Evolutionary conservation across 2,797 vertebrate genomes (phyloP).

Genomic region (Neoniphon sammara): DNA sequence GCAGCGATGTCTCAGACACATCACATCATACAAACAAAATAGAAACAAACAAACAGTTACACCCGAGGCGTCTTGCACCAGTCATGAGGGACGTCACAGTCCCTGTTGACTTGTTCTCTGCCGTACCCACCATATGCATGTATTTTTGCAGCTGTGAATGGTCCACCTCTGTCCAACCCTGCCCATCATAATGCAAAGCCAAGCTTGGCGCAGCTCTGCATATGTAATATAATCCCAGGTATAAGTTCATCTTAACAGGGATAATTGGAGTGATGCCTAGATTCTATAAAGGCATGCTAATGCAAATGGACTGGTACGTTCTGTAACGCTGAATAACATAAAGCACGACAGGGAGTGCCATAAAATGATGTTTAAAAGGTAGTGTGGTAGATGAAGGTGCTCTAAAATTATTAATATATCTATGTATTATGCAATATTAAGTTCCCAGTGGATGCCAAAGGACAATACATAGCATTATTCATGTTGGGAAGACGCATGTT

Average conservation of each 20-base stretch:
- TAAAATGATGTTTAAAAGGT: constrained; percentile 30
- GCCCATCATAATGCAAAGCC: constrained; percentile 32
- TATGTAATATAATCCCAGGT: constrained; percentile 44
- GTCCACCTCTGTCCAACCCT: constrained; percentile 15
- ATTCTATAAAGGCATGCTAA: constrained; percentile 51
- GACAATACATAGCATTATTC: constrained; percentile 65
- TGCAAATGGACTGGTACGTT: constrained; percentile 55
- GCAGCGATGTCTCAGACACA: no score
- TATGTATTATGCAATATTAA: constrained; percentile 70
- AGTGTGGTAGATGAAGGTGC: constrained; percentile 43
- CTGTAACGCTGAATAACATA: constrained; percentile 50
- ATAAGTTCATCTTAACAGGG: constrained; percentile 47
- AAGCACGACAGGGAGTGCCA: constrained; percentile 22
- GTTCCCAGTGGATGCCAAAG: constrained; percentile 37
- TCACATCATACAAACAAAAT: no score
- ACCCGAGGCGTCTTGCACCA: no score
- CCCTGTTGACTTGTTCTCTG: neutral
- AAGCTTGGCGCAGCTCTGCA: constrained; percentile 16
- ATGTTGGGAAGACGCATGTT: constrained; percentile 62
- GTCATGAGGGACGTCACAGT: no score
- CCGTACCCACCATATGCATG: neutral
- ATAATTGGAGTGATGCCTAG: constrained; percentile 58
- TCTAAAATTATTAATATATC: constrained; percentile 72
- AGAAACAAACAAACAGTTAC: no score
- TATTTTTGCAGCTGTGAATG: constrained; percentile 23